phyloP scores from a whole-genome alignment of 2,113 vertebrate genomes.

The Psammodynastes pulverulentus region DNA sequence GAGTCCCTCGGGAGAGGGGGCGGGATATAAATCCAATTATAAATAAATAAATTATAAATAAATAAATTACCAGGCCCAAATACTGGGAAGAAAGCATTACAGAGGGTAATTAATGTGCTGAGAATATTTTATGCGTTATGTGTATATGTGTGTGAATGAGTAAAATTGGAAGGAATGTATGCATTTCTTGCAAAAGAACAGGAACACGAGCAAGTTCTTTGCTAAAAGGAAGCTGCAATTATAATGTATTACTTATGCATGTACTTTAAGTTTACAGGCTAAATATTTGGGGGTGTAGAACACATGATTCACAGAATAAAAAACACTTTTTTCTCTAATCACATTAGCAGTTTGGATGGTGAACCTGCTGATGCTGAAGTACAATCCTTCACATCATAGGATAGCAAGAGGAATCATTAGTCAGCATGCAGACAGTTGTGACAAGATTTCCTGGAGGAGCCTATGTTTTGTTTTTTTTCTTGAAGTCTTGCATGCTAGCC shows the following conservation, averaged over 20 bases:
- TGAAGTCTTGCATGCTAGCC: constrained; percentile 14
- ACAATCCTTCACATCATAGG: not conserved
- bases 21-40: too few relatives aligned
- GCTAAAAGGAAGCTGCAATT: not conserved
- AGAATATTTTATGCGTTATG: not conserved
- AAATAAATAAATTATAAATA: too few relatives aligned
- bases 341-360: not conserved
- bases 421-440: not conserved
- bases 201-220: not conserved
- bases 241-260: not conserved
- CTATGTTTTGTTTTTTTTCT: constrained; percentile 22
- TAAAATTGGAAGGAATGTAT: not conserved
- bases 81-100: too few relatives aligned
- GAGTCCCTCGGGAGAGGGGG: too few relatives aligned
- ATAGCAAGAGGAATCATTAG: not conserved
- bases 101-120: not conserved
- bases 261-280: not conserved
- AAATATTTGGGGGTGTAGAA: not conserved
- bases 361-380: not conserved
- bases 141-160: not conserved
- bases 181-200: not conserved
- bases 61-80: not conserved
- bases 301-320: not conserved
- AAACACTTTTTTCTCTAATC: not conserved
- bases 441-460: constrained; percentile 6